phyloP scores from a whole-genome alignment of 2,888 invertebrate species.

The Polyommatus icarus region DNA sequence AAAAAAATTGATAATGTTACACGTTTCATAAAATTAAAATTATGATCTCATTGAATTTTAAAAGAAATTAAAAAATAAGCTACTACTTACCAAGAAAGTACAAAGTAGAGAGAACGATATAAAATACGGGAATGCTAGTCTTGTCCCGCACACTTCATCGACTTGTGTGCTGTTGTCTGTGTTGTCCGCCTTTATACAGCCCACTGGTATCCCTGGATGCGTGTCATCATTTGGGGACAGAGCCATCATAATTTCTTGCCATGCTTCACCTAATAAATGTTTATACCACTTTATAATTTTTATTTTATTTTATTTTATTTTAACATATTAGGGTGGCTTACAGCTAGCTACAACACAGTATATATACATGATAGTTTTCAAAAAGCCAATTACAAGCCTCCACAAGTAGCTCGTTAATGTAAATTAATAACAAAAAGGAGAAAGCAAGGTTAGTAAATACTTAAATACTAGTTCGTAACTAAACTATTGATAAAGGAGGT shows the following conservation, averaged over 20 bases:
- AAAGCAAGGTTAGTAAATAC: no score
- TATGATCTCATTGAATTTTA: background rate
- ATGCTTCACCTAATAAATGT: conserved; percentile 89
- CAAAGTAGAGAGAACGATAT: conserved; percentile 99
- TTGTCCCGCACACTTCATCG: conserved; percentile 87
- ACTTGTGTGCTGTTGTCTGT: conserved; percentile 71
- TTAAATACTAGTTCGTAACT: no score
- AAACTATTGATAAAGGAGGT: no score
- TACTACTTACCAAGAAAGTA: conserved; percentile 93
- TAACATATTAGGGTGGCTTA: no score
- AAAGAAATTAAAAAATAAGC: background rate
- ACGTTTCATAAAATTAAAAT: background rate
- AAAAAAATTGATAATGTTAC: background rate
- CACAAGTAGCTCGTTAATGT: no score
- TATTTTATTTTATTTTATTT: no score
- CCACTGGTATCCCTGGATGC: conserved; percentile 80
- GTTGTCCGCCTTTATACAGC: conserved; percentile 78
- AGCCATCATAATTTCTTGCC: conserved; percentile 99
- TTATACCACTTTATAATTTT: no score
- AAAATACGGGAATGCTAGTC: conserved; percentile 97
- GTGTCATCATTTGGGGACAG: conserved; percentile 59
- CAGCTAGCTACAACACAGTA: no score
- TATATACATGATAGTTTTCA: no score
- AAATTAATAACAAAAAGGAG: no score
- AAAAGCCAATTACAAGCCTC: no score